Conservation (phyloP, 2,888 invertebrate species). For the Xestoiulus laeticollis region DNA sequence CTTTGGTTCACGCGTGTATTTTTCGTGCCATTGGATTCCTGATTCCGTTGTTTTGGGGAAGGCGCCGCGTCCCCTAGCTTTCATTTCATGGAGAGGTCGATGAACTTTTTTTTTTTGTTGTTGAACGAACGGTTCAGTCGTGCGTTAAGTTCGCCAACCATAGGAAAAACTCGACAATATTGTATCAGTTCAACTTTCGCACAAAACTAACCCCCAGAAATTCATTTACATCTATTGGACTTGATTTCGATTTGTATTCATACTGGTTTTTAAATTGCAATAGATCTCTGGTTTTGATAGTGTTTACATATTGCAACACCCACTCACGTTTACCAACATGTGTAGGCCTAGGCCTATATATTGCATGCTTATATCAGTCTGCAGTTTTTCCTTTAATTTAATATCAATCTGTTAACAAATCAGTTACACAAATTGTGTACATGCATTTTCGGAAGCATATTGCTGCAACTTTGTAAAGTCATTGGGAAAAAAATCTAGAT, state of each 20-base stretch:
- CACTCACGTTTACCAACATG: background rate
- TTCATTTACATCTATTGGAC: constrained; percentile 18
- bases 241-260: background rate
- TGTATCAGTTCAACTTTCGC: constrained; percentile 28
- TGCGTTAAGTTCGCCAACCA: background rate
- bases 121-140: constrained; percentile 36
- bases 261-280: background rate
- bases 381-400: background rate
- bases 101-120: constrained; percentile 18
- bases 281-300: background rate
- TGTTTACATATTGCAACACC: background rate
- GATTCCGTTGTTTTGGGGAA: constrained; percentile 39
- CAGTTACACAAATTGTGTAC: too few relatives aligned
- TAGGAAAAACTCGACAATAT: constrained; percentile 24
- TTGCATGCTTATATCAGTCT: background rate
- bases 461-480: too few relatives aligned
- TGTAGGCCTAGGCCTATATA: background rate
- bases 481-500: too few relatives aligned
- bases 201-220: background rate
- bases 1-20: background rate
- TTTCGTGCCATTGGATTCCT: constrained; percentile 11
- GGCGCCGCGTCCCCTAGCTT: constrained; percentile 7
- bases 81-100: constrained; percentile 36
- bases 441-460: too few relatives aligned
- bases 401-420: background rate